Evolutionary conservation across 2,888 invertebrate genomes (phyloP).

Genomic region (Hirtodrosophila histrioides): DNA sequence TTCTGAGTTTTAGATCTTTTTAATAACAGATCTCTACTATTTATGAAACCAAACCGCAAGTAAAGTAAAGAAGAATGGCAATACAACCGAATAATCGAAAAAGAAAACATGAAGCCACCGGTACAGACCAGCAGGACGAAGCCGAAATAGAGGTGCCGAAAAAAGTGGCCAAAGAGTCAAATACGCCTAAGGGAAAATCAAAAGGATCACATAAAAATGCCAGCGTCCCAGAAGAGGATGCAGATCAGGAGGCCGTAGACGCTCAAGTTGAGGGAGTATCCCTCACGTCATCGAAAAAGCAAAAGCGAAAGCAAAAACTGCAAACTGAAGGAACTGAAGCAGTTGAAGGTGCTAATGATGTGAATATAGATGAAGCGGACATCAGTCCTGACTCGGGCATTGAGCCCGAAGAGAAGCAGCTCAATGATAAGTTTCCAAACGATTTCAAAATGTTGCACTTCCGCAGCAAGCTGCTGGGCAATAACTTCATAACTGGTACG

Average conservation of each 20-base stretch:
- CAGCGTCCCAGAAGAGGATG: not conserved
- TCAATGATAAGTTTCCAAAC: constrained; percentile 68
- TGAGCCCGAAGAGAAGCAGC: constrained; percentile 65
- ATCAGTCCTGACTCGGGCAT: constrained; percentile 71
- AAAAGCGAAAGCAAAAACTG: constrained; percentile 9
- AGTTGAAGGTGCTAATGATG: not conserved
- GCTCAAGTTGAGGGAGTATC: not conserved
- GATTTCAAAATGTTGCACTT: constrained; percentile 87
- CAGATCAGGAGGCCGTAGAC: constrained; percentile 4
- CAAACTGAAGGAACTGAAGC: constrained; percentile 11
- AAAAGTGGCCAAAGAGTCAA: constrained; percentile 66
- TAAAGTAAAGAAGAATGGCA: constrained; percentile 69
- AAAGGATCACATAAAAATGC: constrained; percentile 9
- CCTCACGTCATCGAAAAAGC: not conserved
- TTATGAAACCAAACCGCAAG: constrained; percentile 3
- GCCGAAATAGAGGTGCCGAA: constrained; percentile 71
- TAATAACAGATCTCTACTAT: constrained; percentile 3
- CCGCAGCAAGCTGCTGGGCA: constrained; percentile 86
- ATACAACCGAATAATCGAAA: constrained; percentile 78
- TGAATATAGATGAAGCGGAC: constrained; percentile 43
- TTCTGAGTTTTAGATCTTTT: constrained; percentile 15
- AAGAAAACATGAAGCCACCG: constrained; percentile 64
- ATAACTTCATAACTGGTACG: constrained; percentile 86
- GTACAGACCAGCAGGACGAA: constrained; percentile 41
- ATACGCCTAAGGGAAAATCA: constrained; percentile 55